Evolutionary conservation across 2,888 invertebrate species (phyloP), one percentile per base, ranked within the genome.

Genomic region (Caradrina clavipalpis): DNA sequence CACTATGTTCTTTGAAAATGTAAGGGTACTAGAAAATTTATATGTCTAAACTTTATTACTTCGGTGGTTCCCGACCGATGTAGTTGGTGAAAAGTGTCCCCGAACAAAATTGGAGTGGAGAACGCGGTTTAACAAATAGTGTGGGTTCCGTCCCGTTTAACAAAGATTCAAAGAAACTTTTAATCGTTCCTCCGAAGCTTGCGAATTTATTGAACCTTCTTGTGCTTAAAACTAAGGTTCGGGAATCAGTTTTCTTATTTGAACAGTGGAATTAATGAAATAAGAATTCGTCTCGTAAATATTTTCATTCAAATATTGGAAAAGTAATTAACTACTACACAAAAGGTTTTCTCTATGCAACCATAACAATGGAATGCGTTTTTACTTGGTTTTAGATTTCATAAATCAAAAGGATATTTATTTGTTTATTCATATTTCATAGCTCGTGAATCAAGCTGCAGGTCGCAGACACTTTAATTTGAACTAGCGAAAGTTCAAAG

Each of bases 41-140:
- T 64, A 64, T 54, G 60, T 57, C 10, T 42, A 55, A 72, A 79
- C 17, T 73, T 80, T 69, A 79, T 58, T 53, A 35, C 45, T 71
- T 26, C 19, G 19, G 45, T 45, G 39, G 42, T 65, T 65, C n/a
- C 22, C 42, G 21, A 51, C 55, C 55, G 31, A 56, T 26, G 35
- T 54, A 60, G 62, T 65, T 65, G 50, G 47, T 57, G 64, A 59
- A 57, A 49, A 70, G 61, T 69, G 67, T 74, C 66, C 13, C 21
- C 51, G 31, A 72, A 66, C 63, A 70, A 68, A 58, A 68, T 67
- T 55, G 47, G 63, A 66, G 58, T 57, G 45, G 56, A 22, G 22
- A 53, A 17, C 57, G 49, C 13, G 54, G 51, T 68, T 68, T 66
- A 73, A 77, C 77, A 73, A 80, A 73, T 73, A 64, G 60, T 66